A percentile compares a stretch with the other conserved stretches of the same genome.
These are phyloP conservation scores for Drosophila nannoptera DNA, from an alignment of 1,140 invertebrate genomes.

Conservation along the genomic window DNA sequence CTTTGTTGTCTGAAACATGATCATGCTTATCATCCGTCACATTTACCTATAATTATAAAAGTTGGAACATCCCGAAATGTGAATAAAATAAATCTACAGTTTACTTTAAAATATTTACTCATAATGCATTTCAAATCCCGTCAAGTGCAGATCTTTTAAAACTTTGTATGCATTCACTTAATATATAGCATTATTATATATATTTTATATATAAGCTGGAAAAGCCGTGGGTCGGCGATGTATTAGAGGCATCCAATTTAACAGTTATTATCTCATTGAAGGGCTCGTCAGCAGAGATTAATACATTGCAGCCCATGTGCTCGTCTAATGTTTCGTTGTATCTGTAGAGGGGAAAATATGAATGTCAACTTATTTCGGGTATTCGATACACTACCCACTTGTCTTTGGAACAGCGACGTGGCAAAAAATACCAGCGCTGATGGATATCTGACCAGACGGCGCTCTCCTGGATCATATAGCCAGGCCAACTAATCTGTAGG, in stretches of 20 bases:
- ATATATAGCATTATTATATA: too few relatives aligned
- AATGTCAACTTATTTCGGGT: neutral
- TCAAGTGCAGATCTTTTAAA: neutral
- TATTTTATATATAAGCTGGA: too few relatives aligned
- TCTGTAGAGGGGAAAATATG: slow-evolving; percentile 30
- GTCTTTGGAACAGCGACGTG: slow-evolving; percentile 92
- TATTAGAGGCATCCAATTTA: slow-evolving; percentile 83
- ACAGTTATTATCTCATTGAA: slow-evolving; percentile 82
- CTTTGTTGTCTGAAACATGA: too few relatives aligned
- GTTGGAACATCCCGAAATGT: too few relatives aligned
- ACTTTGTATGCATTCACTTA: too few relatives aligned
- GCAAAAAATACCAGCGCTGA: slow-evolving; percentile 96
- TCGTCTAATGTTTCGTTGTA: slow-evolving; percentile 97
- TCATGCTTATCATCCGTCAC: too few relatives aligned
- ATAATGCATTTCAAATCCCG: too few relatives aligned
- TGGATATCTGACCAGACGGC: slow-evolving; percentile 92
- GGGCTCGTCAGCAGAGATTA: slow-evolving; percentile 90
- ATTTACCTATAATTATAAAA: too few relatives aligned
- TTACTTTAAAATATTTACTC: too few relatives aligned
- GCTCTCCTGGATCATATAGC: slow-evolving; percentile 98
- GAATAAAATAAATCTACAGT: too few relatives aligned
- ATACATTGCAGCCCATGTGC: slow-evolving; percentile 92
- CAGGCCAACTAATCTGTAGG: slow-evolving; percentile 83
- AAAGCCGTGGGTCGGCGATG: slow-evolving; percentile 91
- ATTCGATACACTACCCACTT: slow-evolving; percentile 57